Evolutionary conservation across 2,797 vertebrate species (phyloP).

Genomic region (Microtus agrestis): DNA sequence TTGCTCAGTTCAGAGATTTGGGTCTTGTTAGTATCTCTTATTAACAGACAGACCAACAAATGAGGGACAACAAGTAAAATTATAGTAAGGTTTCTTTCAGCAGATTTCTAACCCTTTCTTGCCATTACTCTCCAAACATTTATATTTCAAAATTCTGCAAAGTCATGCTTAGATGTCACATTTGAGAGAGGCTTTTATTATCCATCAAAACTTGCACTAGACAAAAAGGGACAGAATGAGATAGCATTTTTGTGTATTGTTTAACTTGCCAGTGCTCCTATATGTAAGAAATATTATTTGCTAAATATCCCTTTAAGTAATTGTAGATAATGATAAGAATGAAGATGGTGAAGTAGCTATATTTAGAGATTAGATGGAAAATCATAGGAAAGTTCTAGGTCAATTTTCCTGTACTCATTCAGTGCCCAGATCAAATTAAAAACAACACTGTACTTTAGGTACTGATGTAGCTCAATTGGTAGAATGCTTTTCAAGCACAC

Average conservation of each 20-base stretch:
- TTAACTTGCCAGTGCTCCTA: background rate
- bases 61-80: background rate
- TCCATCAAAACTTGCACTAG: background rate
- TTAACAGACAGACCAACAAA: background rate
- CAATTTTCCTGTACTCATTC: background rate
- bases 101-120: background rate
- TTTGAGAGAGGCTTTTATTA: background rate
- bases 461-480: too few relatives aligned
- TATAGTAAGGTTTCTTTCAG: background rate
- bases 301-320: too few relatives aligned
- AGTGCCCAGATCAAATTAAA: background rate
- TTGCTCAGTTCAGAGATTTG: rapidly evolving
- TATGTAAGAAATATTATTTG: background rate
- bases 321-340: background rate
- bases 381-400: background rate
- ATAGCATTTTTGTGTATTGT: background rate
- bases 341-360: background rate
- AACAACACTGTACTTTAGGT: background rate
- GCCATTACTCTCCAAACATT: rapidly evolving
- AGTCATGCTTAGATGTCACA: background rate
- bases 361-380: background rate
- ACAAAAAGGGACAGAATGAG: background rate
- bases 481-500: background rate
- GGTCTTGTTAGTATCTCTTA: background rate
- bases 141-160: too few relatives aligned